Conservation (phyloP, 2,888 invertebrate genomes). For the Trachelus tabidus region DNA sequence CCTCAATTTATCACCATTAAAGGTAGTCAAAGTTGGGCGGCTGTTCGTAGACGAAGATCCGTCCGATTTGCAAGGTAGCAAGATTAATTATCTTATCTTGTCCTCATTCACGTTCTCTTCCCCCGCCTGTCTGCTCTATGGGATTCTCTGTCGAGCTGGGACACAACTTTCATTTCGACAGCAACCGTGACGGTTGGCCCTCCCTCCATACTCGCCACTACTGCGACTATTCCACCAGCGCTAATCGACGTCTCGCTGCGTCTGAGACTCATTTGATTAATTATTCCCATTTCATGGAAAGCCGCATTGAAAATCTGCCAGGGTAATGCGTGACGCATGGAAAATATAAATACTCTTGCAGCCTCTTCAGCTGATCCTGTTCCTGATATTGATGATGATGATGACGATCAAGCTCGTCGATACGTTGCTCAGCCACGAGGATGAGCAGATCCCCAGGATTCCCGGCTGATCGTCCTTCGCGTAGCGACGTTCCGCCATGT, state of each 20-base stretch:
- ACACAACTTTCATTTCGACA: conserved; percentile 27
- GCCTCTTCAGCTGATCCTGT: too few species aligned
- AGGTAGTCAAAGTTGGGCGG: conserved; percentile 20
- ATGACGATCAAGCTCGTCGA: too few species aligned
- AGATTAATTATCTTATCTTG: conserved; percentile 49
- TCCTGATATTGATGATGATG: too few species aligned
- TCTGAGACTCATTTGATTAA: conserved; percentile 44
- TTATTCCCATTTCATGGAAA: conserved; percentile 41
- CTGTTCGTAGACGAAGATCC: conserved; percentile 10
- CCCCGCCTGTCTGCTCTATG: conserved; percentile 5
- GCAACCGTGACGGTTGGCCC: conserved; percentile 19
- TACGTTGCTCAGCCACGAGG: too few species aligned
- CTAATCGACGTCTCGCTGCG: background rate
- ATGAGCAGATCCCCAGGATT: too few species aligned
- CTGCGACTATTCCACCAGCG: conserved; percentile 13
- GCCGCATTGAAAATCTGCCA: conserved; percentile 25
- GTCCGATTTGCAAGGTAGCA: conserved; percentile 37
- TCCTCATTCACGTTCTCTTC: conserved; percentile 13
- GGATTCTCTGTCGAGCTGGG: conserved; percentile 16
- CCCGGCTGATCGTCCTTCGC: too few species aligned
- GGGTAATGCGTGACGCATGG: conserved; percentile 1
- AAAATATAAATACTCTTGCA: too few species aligned
- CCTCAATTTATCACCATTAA: conserved; percentile 21
- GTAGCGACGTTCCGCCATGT: conserved; percentile 5
- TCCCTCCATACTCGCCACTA: conserved; percentile 3